These are phyloP conservation scores for Propithecus coquereli DNA, from an alignment of 2,113 vertebrate species.

Conservation along the genomic window DNA sequence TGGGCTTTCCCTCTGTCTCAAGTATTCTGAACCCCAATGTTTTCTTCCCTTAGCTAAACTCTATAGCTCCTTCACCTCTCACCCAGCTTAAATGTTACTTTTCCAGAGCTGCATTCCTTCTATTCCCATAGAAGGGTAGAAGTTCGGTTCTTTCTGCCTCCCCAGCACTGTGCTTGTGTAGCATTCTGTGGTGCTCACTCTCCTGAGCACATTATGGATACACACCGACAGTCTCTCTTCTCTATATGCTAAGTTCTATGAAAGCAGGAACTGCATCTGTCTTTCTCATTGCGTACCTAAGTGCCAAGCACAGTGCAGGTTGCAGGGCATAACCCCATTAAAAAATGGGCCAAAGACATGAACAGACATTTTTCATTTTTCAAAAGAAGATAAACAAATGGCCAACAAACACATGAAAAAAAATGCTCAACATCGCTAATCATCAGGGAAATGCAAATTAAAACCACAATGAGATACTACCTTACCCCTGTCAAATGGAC, in stretches of 20 bases:
- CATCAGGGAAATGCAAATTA: too few relatives aligned
- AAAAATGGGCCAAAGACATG: too few relatives aligned
- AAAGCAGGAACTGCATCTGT: not conserved
- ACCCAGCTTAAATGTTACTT: not conserved
- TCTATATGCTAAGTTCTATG: not conserved
- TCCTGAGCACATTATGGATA: too few relatives aligned
- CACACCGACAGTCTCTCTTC: not conserved
- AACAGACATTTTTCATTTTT: too few relatives aligned
- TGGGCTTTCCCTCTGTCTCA: not conserved
- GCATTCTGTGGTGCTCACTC: too few relatives aligned
- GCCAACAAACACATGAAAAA: too few relatives aligned
- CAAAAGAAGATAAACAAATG: too few relatives aligned
- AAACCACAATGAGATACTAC: too few relatives aligned
- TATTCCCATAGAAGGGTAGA: not conserved
- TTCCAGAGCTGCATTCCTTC: not conserved
- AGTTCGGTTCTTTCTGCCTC: accelerated
- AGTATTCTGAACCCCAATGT: not conserved
- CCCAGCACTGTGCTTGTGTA: accelerated
- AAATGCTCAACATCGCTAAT: too few relatives aligned
- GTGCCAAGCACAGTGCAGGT: not conserved
- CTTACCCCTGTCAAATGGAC: too few relatives aligned
- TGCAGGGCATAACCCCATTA: not conserved
- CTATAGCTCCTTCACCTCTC: not conserved
- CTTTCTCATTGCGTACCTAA: not conserved
- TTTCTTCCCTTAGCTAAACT: not conserved